Evolutionary conservation across 2,113 vertebrate species (phyloP).

Genomic region (Percopsis transmontana): DNA sequence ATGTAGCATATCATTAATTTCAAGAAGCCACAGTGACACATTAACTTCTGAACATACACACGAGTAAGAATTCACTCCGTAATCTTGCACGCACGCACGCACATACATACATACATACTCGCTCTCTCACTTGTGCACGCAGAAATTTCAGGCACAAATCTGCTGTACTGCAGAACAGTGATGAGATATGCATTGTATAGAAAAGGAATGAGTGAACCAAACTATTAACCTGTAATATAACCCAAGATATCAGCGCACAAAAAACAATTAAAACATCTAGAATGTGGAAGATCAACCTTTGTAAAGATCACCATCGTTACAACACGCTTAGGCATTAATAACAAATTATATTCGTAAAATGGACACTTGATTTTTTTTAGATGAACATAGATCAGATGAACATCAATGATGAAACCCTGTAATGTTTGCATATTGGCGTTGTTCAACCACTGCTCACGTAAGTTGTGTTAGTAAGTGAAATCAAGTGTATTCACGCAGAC

Average conservation of each 20-base stretch:
- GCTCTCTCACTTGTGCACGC: not conserved
- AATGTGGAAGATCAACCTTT: conserved; percentile 15
- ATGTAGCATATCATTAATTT: conserved; percentile 34
- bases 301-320: conserved; percentile 58
- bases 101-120: not conserved
- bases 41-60: conserved; percentile 5
- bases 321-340: no score
- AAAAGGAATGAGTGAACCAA: not conserved
- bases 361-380: no score
- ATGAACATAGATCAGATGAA: no score
- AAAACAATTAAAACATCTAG: not conserved
- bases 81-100: not conserved
- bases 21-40: conserved; percentile 22
- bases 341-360: conserved; percentile 49
- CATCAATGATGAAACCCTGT: not conserved
- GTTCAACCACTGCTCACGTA: not conserved
- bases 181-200: not conserved
- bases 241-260: not conserved
- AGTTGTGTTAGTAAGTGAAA: not conserved
- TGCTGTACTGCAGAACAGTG: conserved; percentile 3
- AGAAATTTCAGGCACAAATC: conserved; percentile 27
- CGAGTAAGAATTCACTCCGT: not conserved
- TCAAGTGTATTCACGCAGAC: no score
- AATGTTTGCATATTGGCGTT: conserved; percentile 15
- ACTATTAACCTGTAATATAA: not conserved